These are phyloP conservation scores for Scomber japonicus DNA, from an alignment of 2,113 vertebrate genomes.

Conservation along the genomic window DNA sequence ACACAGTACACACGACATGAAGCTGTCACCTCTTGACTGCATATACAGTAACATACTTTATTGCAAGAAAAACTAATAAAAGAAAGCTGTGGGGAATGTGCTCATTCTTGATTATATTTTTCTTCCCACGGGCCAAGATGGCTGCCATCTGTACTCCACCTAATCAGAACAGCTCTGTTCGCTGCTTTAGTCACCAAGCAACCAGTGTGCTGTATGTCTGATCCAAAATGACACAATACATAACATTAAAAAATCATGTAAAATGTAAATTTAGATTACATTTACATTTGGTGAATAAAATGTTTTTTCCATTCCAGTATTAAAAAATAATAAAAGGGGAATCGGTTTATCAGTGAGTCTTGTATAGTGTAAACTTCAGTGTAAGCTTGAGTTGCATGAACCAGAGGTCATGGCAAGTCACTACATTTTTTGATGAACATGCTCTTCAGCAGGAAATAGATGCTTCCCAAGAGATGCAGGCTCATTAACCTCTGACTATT, in stretches of 20 bases:
- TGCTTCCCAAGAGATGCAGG: conserved; percentile 18
- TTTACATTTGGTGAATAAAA: neutral
- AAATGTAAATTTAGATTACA: neutral
- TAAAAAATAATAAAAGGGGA: neutral
- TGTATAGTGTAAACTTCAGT: neutral
- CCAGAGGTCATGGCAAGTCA: neutral
- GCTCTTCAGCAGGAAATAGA: conserved; percentile 25
- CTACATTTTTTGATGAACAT: neutral
- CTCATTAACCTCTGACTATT: too few relatives aligned
- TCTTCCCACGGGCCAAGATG: conserved; percentile 63
- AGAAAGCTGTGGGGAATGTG: conserved; percentile 69
- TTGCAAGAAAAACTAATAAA: conserved; percentile 77
- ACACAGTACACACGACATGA: conserved; percentile 43
- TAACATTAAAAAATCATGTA: neutral
- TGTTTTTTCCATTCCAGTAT: neutral
- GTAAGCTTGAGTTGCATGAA: neutral
- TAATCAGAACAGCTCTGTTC: conserved; percentile 44
- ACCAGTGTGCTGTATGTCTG: conserved; percentile 24
- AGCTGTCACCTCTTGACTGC: conserved; percentile 54
- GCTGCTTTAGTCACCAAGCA: conserved; percentile 12
- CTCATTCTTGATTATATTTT: conserved; percentile 66
- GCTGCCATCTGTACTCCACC: conserved; percentile 60
- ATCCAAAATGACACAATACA: conserved; percentile 4
- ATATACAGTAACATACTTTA: conserved; percentile 69
- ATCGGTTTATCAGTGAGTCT: neutral